Base-by-base conservation (phyloP, 2,888 invertebrate genomes). In the Cosmia trapezina region DNA sequence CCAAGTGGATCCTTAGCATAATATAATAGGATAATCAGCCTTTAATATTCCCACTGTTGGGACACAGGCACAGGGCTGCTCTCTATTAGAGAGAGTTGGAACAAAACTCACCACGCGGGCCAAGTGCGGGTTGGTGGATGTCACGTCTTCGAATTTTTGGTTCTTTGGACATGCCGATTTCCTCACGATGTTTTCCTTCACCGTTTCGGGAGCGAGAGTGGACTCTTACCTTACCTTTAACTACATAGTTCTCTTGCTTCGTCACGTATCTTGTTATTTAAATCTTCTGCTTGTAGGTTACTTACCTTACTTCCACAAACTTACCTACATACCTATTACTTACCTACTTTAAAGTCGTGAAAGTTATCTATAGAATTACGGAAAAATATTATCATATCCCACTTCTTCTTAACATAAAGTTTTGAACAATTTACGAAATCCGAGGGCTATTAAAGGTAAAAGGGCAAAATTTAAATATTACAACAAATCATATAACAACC, bases 401-500 rank as follows among this genome's bases (percentile, higher is more conserved):
- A 63, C 45, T 60, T 49, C 45, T 22, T 12, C 49, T 60, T 41
- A 47, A 54, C n/a, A 45, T 28, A 59, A 76, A 64, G 56, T 67
- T 72, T 56, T 8, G 41, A 72, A 65, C 49, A 64, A 57, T 65
- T 78, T 62, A n/a, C 49, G 12, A 63, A 70, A 65, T 65, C 49
- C 49, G 19, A 56, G 5, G 41, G 41, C 65, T 54, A 22, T 53
- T 61, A 49, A 54, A 79, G 63, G 49, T 61, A 53, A 59, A 74
- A 68, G 59, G 56, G 56, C 47, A 57, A 64, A 59, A 54, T 69
- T 75, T 69, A 19, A 73, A 65, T 83, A 73, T 54, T 60, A 51
- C 2, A 83, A 54, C 56, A 73, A 83, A 83, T 57, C 65, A 68
- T 62, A 74, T 33, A 70, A 62, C 33, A 53, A 61, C 57, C n/a